Evolutionary conservation across 2,113 vertebrate genomes (phyloP).

Genomic region (Hippocampus zosterae): DNA sequence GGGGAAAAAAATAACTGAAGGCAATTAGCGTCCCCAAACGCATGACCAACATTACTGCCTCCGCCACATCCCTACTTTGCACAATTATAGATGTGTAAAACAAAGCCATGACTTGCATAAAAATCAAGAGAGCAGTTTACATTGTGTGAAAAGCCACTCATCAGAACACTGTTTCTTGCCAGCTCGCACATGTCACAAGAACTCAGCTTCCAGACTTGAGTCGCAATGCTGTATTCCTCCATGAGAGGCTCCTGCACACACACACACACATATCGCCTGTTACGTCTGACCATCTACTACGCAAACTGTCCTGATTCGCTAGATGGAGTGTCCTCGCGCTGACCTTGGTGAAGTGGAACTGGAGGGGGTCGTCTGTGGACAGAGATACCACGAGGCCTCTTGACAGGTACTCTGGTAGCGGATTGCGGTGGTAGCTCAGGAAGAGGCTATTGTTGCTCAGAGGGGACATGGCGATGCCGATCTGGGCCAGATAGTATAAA

Average conservation of each 20-base stretch:
- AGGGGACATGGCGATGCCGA: conserved; percentile 95
- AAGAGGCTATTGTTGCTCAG: conserved; percentile 98
- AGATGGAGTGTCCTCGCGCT: background rate
- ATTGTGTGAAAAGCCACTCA: conserved; percentile 96
- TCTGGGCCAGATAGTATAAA: conserved; percentile 94
- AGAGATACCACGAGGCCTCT: conserved; percentile 91
- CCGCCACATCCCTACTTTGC: too few species aligned
- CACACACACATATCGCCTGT: conserved; percentile 12
- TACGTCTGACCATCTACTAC: background rate
- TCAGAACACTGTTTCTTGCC: conserved; percentile 95
- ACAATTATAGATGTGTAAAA: background rate
- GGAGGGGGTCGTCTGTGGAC: conserved; percentile 92
- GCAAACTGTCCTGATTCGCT: background rate
- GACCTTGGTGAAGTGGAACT: conserved; percentile 98
- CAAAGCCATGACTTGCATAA: background rate
- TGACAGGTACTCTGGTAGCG: conserved; percentile 89
- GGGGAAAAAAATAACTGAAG: too few species aligned
- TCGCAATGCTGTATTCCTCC: conserved; percentile 97
- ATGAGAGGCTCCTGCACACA: conserved; percentile 87
- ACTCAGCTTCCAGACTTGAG: conserved; percentile 97
- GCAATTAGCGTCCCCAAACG: too few species aligned
- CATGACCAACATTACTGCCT: too few species aligned
- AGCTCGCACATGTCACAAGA: conserved; percentile 98
- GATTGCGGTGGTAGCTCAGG: conserved; percentile 96
- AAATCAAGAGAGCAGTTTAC: conserved; percentile 55